Conservation (phyloP, 2,113 vertebrate species). For the Mesoclemmys tuberculata region DNA sequence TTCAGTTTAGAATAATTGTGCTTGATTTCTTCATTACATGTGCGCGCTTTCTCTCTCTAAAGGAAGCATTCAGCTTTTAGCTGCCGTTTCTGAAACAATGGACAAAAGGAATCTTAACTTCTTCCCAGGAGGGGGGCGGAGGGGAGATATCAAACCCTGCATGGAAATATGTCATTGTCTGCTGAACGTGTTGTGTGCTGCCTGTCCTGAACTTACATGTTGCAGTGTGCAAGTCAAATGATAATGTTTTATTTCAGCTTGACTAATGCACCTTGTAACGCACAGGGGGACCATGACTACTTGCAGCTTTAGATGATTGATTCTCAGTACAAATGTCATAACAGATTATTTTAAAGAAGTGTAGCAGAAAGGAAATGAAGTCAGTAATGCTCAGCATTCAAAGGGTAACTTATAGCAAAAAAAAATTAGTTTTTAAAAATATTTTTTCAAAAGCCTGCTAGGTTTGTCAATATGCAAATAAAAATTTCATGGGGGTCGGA, state of each 20-base stretch:
- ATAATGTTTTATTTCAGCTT: not conserved
- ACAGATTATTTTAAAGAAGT: not conserved
- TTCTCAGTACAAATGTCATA: not conserved
- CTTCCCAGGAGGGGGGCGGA: not conserved
- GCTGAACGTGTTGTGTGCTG: not conserved
- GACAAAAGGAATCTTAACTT: not conserved
- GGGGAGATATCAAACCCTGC: not conserved
- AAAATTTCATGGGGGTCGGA: not conserved
- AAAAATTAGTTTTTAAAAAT: too few species aligned
- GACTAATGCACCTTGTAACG: not conserved
- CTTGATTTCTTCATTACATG: not conserved
- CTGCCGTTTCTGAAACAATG: not conserved
- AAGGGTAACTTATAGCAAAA: not conserved
- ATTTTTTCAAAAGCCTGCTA: too few species aligned
- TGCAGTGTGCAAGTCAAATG: not conserved
- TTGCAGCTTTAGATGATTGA: constrained; percentile 15
- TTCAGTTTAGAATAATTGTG: not conserved
- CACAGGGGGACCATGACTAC: constrained; percentile 21
- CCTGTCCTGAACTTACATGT: not conserved
- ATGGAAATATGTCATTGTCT: not conserved
- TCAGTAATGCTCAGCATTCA: not conserved
- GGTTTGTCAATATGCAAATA: not conserved
- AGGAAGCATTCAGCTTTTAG: not conserved
- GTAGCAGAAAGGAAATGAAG: not conserved
- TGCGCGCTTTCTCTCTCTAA: not conserved